Base-by-base conservation (phyloP, 2,888 invertebrate genomes). In the Margaritifera margaritifera region DNA sequence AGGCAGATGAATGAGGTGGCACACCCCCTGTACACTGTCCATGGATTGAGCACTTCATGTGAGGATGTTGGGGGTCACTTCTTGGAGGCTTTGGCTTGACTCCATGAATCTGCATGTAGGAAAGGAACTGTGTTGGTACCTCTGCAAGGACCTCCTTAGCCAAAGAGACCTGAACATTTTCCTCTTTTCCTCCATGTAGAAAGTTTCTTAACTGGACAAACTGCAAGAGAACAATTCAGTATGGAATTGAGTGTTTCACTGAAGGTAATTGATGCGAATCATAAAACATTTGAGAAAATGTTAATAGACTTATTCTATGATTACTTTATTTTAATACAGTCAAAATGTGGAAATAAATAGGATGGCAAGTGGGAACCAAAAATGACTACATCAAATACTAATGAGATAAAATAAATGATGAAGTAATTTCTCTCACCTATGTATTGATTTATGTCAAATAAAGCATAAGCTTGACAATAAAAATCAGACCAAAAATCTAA, bases 61-160 rank as follows among this genome's bases (percentile, higher is more conserved):
- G 56, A 18, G 55, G 61, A 19, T 50, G 64, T 25, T 65, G 27
- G 27, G 56, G 51, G 8, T 25, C 50, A 24, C 27, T 19, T 56
- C 69, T 65, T n/a, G 64, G 72, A 22, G 75, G 70, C 55, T 79
- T 79, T 22, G 88, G 87, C 59, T 77, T 73, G 50, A 88, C 79
- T 5, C 80, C 79, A 6, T 79, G 69, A 31, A 78, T 81, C 76
- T 90, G 90, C 91, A 92, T 92, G 79, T 89, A 91, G 0, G 88
- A 86, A 25, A 90, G 86, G 50, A 92, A 85, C 80, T 92, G 92
- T 50, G 88, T 85, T 5, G 87, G 87, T 42, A 88, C 77, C 69
- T 87, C 85, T 52, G 84, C 86, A 69, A 88, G 84, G 52, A 92
- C 92, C 77, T 92, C 92, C 81, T 91, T 91, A 52, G 92, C 92